Evolutionary conservation across 2,797 vertebrate species (phyloP), one percentile per base, ranked within the genome.

Genomic region (Protosalanx chinensis): DNA sequence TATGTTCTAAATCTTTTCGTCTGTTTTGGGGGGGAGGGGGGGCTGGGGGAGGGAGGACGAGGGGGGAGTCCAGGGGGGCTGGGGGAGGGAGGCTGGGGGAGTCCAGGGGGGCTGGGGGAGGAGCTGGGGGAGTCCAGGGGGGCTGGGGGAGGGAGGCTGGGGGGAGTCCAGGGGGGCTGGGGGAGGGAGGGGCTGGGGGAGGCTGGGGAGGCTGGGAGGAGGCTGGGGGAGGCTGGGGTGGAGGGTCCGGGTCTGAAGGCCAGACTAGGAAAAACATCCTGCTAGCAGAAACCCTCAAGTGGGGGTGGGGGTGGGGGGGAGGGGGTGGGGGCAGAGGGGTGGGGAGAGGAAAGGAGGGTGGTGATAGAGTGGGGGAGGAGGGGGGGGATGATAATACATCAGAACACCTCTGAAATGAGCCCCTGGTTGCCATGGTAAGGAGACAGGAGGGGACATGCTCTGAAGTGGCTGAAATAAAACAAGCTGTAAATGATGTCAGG

Each of bases 361-460:
- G 91, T 46, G 41, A 46, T 46, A 46, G 35, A 35, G 35, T 5
- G 7, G 93, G 91, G 90, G 89, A 79, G 89, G 93, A 89, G 92
- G 90, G 91, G 93, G 88, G 86, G 92, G 92, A 98, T 90, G 94
- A 95, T 98, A 98, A 99, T 98, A 95, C 95, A 95, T 93, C 94
- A 96, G 98, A 96, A 98, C 97, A 98, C 95, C 94, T 98, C 94
- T 96, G 96, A 99, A 98, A 99, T 98, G 96, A 98, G 97, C 95
- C 94, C 93, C 94, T 88, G 91, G 96, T 98, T 97, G 95, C 96
- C 95, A 98, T 98, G 96, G 96, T 91, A 91, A 98, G 90, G 92
- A 93, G 92, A 93, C 94, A 89, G 92, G 91, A 95, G 89, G 93
- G 89, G 94, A 96, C 94, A 87, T 86, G 93, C 94, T 96, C 96